phyloP scores from a whole-genome alignment of 1,140 invertebrate genomes.

The Drosophila gunungcola region DNA sequence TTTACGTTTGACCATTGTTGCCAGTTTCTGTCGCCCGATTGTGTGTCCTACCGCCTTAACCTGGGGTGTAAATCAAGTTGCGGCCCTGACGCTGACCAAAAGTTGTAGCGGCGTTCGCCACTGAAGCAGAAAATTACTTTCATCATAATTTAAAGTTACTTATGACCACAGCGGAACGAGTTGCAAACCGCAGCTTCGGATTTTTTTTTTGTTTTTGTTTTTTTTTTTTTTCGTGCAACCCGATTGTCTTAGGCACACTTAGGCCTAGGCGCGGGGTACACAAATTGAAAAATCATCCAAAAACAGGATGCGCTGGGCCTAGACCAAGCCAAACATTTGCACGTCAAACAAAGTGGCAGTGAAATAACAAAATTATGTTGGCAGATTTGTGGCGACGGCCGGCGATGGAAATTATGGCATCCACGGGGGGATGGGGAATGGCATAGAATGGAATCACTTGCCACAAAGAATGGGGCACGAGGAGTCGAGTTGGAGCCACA shows the following conservation, averaged over 20 bases:
- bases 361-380: constrained; percentile 84
- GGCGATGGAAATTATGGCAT: constrained; percentile 69
- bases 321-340: constrained; percentile 77
- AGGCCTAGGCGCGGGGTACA: constrained; percentile 15
- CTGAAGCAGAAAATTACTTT: constrained; percentile 84
- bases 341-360: constrained; percentile 83
- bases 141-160: constrained; percentile 84
- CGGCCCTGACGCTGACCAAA: constrained; percentile 8
- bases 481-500: not conserved
- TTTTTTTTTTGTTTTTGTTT: not conserved
- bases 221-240: not conserved
- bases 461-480: not conserved
- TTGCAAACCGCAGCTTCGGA: constrained; percentile 8
- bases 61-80: constrained; percentile 26
- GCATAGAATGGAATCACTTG: constrained; percentile 14
- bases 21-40: constrained; percentile 12
- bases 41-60: not conserved
- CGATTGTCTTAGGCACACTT: constrained; percentile 55
- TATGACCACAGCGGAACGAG: constrained; percentile 67
- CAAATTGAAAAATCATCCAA: constrained; percentile 80
- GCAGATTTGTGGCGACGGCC: constrained; percentile 76
- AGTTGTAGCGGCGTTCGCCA: constrained; percentile 65
- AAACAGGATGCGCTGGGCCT: constrained; percentile 53
- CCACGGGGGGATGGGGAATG: constrained; percentile 9
- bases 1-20: constrained; percentile 68